phyloP scores from a whole-genome alignment of 2,797 vertebrate species.

The Rallus crepitans region DNA sequence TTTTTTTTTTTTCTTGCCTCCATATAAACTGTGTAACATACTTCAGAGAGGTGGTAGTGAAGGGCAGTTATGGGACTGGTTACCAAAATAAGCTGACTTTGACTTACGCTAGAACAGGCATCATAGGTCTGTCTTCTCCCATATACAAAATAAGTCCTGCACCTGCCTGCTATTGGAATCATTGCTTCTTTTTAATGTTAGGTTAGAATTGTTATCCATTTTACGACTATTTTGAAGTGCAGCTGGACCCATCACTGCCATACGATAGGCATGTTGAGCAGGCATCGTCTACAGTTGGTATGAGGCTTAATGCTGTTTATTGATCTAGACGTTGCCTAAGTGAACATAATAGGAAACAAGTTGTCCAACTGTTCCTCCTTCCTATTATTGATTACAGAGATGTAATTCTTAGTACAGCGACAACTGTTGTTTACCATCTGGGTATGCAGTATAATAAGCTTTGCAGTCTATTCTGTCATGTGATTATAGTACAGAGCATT shows the following conservation, averaged over 20 bases:
- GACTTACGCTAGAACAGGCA: background rate
- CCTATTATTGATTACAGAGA: conserved; percentile 78
- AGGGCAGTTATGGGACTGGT: background rate
- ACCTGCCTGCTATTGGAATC: conserved; percentile 15
- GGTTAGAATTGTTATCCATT: conserved; percentile 54
- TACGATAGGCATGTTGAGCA: conserved; percentile 51
- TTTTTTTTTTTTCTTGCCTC: background rate
- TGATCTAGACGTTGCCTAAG: conserved; percentile 63
- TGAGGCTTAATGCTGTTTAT: conserved; percentile 62
- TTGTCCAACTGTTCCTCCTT: conserved; percentile 77
- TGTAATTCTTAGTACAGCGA: conserved; percentile 64
- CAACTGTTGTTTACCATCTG: conserved; percentile 79
- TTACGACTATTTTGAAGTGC: conserved; percentile 45
- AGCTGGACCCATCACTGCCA: conserved; percentile 26
- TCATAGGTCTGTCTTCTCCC: background rate
- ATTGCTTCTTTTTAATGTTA: conserved; percentile 33
- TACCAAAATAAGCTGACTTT: conserved; percentile 25
- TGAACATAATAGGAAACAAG: conserved; percentile 80
- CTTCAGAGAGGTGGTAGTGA: background rate
- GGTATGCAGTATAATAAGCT: conserved; percentile 74
- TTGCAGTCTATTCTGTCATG: conserved; percentile 65
- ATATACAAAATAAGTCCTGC: background rate
- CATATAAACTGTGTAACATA: background rate
- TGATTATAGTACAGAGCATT: conserved; percentile 29
- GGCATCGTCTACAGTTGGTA: conserved; percentile 58